Evolutionary conservation across 1,140 invertebrate genomes (phyloP).

Genomic region (Sweltsa coloradensis): DNA sequence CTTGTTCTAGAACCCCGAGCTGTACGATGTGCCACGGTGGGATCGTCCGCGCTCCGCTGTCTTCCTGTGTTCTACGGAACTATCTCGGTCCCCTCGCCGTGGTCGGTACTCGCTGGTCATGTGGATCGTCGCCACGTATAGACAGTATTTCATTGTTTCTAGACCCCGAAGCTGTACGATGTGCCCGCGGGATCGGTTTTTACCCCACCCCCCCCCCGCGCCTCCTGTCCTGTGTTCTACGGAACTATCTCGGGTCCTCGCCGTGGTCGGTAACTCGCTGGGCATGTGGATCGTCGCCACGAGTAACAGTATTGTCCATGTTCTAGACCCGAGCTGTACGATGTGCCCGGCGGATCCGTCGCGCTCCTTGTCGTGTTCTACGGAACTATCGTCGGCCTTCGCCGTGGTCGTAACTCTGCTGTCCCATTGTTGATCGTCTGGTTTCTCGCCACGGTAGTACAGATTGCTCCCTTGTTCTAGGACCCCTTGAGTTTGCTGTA

Average conservation of each 20-base stretch:
- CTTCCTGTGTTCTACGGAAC: slow-evolving; percentile 66
- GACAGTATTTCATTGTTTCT: too few relatives aligned
- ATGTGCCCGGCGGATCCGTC: slow-evolving; percentile 60
- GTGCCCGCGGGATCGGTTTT: too few relatives aligned
- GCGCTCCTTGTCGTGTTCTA: slow-evolving; percentile 66
- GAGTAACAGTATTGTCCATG: too few relatives aligned
- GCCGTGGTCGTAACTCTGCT: slow-evolving; percentile 68
- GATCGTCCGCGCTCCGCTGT: slow-evolving; percentile 56
- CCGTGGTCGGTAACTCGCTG: slow-evolving; percentile 65
- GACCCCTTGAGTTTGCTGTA: too few relatives aligned
- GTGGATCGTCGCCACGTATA: slow-evolving; percentile 59
- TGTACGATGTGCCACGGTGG: slow-evolving; percentile 64
- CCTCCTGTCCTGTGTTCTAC: slow-evolving; percentile 67
- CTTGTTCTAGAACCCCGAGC: too few relatives aligned
- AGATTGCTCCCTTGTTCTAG: too few relatives aligned
- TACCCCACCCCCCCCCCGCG: slow-evolving; percentile 57
- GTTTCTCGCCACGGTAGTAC: too few relatives aligned
- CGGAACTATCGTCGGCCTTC: slow-evolving; percentile 63
- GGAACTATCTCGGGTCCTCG: slow-evolving; percentile 64
- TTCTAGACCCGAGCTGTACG: too few relatives aligned
- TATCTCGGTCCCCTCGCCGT: slow-evolving; percentile 69
- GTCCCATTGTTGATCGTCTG: too few relatives aligned
- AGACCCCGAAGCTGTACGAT: too few relatives aligned
- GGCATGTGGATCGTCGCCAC: slow-evolving; percentile 71
- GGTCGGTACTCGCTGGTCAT: slow-evolving; percentile 66